Conservation (phyloP, 2,888 invertebrate species). For the Scrobipalpa atriplicella region DNA sequence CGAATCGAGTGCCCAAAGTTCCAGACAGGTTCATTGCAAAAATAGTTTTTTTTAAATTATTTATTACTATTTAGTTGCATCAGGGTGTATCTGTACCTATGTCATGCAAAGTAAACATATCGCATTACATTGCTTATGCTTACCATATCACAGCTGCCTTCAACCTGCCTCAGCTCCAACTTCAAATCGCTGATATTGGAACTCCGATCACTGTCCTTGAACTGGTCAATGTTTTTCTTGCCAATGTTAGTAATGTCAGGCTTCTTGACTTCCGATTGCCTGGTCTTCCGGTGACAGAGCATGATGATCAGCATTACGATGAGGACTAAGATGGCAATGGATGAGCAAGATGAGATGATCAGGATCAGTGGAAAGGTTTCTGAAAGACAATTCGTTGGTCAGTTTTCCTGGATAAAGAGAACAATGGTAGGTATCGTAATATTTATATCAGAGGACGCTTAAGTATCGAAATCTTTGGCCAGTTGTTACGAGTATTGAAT, state of each 20-base stretch:
- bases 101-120: too few relatives aligned
- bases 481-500: too few relatives aligned
- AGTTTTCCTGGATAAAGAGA: neutral
- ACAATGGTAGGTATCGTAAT: neutral
- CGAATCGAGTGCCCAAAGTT: too few relatives aligned
- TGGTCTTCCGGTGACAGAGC: conserved; percentile 86
- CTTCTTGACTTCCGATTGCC: conserved; percentile 81
- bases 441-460: too few relatives aligned
- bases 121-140: too few relatives aligned
- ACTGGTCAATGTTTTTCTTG: conserved; percentile 66
- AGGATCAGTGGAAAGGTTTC: conserved; percentile 89
- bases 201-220: conserved; percentile 91
- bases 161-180: conserved; percentile 92
- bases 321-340: conserved; percentile 90
- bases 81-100: too few relatives aligned
- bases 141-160: conserved; percentile 89
- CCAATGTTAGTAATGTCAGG: conserved; percentile 76
- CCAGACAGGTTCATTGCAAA: too few relatives aligned
- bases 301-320: conserved; percentile 89
- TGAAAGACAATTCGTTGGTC: conserved; percentile 57
- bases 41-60: too few relatives aligned
- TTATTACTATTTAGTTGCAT: too few relatives aligned
- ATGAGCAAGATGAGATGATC: conserved; percentile 88
- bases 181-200: conserved; percentile 96
- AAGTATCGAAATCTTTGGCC: neutral